phyloP scores from a whole-genome alignment of 2,113 vertebrate genomes.

The Clarias macrocephalus region DNA sequence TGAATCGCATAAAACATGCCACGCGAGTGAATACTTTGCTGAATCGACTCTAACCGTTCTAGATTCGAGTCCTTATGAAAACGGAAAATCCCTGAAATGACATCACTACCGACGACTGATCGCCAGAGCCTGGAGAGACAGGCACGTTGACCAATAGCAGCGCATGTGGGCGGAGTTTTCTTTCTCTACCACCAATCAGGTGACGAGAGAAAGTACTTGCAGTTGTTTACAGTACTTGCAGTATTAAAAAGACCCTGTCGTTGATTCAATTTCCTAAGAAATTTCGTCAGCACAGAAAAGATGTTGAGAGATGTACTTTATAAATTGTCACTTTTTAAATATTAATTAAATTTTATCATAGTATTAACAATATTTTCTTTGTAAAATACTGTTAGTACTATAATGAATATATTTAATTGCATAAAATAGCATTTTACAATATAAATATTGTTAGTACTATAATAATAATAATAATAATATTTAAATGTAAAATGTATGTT shows the following conservation, averaged over 20 bases:
- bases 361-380: neutral
- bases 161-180: neutral
- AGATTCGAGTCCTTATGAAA: neutral
- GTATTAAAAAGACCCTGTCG: neutral
- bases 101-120: constrained; percentile 52
- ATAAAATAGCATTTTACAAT: no score
- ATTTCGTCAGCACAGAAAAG: constrained; percentile 55
- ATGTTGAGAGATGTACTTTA: neutral
- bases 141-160: constrained; percentile 48
- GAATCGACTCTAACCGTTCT: constrained; percentile 24
- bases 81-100: constrained; percentile 63
- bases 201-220: neutral
- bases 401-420: neutral
- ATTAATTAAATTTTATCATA: neutral
- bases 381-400: neutral
- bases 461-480: no score
- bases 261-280: constrained; percentile 52
- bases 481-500: no score
- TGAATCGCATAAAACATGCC: neutral
- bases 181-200: constrained; percentile 55
- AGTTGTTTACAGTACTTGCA: constrained; percentile 24
- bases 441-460: no score
- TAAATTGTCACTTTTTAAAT: neutral
- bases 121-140: constrained; percentile 56
- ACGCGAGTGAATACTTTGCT: neutral